These are phyloP conservation scores for Aporophyla nigra DNA, from an alignment of 2,888 invertebrate genomes.

Conservation along the genomic window DNA sequence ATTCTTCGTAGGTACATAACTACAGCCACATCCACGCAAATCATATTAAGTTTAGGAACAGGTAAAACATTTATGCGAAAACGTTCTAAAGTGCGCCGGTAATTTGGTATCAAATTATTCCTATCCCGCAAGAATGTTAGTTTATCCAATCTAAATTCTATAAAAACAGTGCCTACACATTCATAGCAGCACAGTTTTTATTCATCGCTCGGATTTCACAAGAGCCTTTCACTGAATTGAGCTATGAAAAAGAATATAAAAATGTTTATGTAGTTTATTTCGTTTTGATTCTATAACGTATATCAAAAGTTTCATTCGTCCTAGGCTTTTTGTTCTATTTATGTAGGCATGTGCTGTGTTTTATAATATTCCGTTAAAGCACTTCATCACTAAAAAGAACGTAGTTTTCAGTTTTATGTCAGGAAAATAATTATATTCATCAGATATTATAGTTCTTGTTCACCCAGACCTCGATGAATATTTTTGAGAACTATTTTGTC, in stretches of 20 bases:
- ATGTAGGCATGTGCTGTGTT: neutral
- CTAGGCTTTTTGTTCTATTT: slow-evolving; percentile 9
- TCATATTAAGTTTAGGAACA: slow-evolving; percentile 43
- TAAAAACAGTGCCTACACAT: slow-evolving; percentile 12
- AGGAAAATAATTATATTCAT: neutral
- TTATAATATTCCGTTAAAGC: slow-evolving; percentile 9
- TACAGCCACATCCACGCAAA: slow-evolving; percentile 19
- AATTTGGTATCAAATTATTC: slow-evolving; percentile 34
- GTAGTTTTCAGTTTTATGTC: neutral
- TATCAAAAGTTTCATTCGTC: slow-evolving; percentile 35
- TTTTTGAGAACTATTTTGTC: neutral
- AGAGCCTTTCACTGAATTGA: slow-evolving; percentile 44
- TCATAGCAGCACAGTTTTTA: slow-evolving; percentile 29
- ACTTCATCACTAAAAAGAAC: neutral
- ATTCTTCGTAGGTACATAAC: slow-evolving; percentile 27
- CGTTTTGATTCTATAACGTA: slow-evolving; percentile 19
- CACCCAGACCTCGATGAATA: slow-evolving; percentile 3
- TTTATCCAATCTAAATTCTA: slow-evolving; percentile 30
- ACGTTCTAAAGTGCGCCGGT: slow-evolving; percentile 1
- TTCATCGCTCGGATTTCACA: slow-evolving; percentile 33
- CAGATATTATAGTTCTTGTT: neutral
- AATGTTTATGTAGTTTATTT: slow-evolving; percentile 30
- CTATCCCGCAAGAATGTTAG: slow-evolving; percentile 22
- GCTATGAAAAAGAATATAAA: slow-evolving; percentile 36
- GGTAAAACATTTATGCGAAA: slow-evolving; percentile 21